These are phyloP conservation scores for Pseudococcus jackbeardsleyi DNA, from an alignment of 2,888 invertebrate species.

Conservation along the genomic window DNA sequence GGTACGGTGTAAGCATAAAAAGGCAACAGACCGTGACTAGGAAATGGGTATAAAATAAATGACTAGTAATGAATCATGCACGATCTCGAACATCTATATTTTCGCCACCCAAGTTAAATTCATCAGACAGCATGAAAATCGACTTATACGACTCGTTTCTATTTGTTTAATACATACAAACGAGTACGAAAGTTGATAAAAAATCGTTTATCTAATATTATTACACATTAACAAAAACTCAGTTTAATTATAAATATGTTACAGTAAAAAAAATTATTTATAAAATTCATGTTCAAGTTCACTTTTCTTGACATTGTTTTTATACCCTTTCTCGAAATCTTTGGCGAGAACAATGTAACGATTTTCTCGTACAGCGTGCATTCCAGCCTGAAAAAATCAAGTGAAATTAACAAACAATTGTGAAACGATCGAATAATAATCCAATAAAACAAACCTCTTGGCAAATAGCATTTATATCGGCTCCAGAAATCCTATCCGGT, in stretches of 20 bases:
- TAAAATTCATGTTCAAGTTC: slow-evolving; percentile 99
- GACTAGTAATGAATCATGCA: no score
- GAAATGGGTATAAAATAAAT: no score
- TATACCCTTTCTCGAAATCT: slow-evolving; percentile 99
- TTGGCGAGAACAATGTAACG: slow-evolving; percentile 98
- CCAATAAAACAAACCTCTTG: slow-evolving; percentile 79
- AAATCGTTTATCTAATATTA: slow-evolving; percentile 26
- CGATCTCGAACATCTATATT: no score
- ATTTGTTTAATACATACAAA: background rate
- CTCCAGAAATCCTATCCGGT: slow-evolving; percentile 98
- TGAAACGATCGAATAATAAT: background rate
- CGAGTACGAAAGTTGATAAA: background rate
- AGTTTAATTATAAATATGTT: slow-evolving; percentile 26
- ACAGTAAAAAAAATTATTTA: slow-evolving; percentile 78
- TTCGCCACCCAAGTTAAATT: no score
- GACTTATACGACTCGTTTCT: no score
- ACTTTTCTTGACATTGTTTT: slow-evolving; percentile 99
- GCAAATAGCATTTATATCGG: slow-evolving; percentile 99
- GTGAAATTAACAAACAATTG: background rate
- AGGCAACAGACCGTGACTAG: no score
- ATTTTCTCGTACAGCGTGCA: slow-evolving; percentile 99
- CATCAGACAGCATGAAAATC: no score
- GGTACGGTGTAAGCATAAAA: no score
- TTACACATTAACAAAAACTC: slow-evolving; percentile 43
- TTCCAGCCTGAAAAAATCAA: slow-evolving; percentile 81